Percentiles rank a stretch among this genome's conserved stretches.
Evolutionary conservation across 1,140 invertebrate species (phyloP).

Genomic region (Caenorhabditis inopinata): DNA sequence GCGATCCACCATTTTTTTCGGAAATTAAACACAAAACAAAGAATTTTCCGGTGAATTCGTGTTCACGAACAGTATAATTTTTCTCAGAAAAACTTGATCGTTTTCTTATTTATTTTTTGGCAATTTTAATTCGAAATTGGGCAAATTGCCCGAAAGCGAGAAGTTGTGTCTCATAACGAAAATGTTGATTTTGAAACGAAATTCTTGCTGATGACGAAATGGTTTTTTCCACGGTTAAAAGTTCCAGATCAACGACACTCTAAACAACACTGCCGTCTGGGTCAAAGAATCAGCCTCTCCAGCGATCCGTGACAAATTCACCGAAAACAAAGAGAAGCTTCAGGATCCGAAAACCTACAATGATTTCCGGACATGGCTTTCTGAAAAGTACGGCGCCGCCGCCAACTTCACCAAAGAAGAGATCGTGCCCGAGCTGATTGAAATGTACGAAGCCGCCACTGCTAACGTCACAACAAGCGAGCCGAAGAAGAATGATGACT

Average conservation of each 20-base stretch:
- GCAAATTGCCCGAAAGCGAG: too few relatives aligned
- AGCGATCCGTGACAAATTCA: constrained; percentile 48
- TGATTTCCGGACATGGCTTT: constrained; percentile 38
- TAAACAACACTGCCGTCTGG: constrained; percentile 37
- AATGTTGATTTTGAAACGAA: too few relatives aligned
- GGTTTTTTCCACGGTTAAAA: background rate
- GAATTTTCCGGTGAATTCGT: background rate
- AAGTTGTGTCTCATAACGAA: too few relatives aligned
- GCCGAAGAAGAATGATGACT: background rate
- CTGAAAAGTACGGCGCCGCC: constrained; percentile 37
- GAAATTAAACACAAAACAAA: background rate
- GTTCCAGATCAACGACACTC: constrained; percentile 2
- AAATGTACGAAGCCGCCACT: constrained; percentile 48
- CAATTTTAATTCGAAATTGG: background rate
- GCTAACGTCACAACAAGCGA: constrained; percentile 16
- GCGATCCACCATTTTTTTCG: too few relatives aligned
- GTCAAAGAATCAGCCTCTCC: constrained; percentile 42
- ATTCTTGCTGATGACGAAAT: too few relatives aligned
- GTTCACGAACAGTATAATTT: too few relatives aligned
- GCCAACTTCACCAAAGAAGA: constrained; percentile 48
- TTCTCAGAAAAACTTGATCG: too few relatives aligned
- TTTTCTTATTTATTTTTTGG: too few relatives aligned
- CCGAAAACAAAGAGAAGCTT: constrained; percentile 44
- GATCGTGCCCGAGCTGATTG: constrained; percentile 47
- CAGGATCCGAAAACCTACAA: constrained; percentile 51